Evolutionary conservation across 2,797 vertebrate genomes (phyloP), one percentile per base, ranked within the genome.

Genomic region (Todus mexicanus): DNA sequence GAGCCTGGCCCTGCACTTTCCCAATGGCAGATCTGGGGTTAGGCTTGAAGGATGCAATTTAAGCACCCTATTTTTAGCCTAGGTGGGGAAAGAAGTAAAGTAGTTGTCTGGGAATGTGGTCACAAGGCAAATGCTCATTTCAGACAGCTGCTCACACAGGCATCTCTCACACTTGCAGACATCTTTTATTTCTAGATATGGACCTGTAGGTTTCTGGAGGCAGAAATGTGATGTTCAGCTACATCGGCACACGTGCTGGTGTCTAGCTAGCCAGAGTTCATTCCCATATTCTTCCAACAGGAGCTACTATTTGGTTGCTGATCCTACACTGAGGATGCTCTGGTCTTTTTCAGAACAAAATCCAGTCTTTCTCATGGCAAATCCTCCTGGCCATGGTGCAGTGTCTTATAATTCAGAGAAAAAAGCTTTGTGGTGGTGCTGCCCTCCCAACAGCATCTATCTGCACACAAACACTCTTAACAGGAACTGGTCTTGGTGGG

Each of bases 401-500:
- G 16, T 14, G 20, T 27, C 22, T 60, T 38, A n/a, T 2, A 50
- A n/a, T 21, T 47, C 66, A 3, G 19, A 53, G 17, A 15, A 16
- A 1, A 26, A 11, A 61, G 51, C n/a, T 57, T 40, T 33, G 43
- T 37, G n/a, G 35, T 20, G 29, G 11, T 70, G 53, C 22, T 63
- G 42, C 21, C 21, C 47, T 70, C 43, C 48, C 40, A 43, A 5
- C 51, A 25, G 15, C 1, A 13, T 9, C 7, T 2, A 13, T 12
- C 74, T 43, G 12, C 57, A 48, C 43, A 26, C 31, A 37, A 20
- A 60, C 45, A 50, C 23, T 43, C 42, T 53, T 38, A 11, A 1
- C 0, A 5, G 18, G 18, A 70, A 2, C 17, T 19, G 13, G 10
- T 6, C 33, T 25, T 15, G 4, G 5, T 56, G n/a, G 9, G 8